These are phyloP conservation scores for Psammodynastes pulverulentus DNA, from an alignment of 2,113 vertebrate genomes.

Conservation along the genomic window DNA sequence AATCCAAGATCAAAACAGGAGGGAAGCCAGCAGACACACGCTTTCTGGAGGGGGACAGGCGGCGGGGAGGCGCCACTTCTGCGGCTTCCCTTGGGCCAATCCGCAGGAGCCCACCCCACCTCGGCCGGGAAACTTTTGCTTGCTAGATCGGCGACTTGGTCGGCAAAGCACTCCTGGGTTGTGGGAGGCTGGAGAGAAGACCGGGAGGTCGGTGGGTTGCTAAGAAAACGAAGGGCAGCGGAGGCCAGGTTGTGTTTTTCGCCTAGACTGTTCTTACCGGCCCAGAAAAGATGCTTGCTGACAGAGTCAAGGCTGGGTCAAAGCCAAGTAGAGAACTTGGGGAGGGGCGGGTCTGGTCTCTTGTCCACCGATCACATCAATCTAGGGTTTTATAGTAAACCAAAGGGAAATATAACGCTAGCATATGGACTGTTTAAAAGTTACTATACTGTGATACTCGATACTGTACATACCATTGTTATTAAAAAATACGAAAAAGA, in stretches of 20 bases:
- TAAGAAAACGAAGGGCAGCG: neutral
- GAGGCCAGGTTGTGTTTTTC: neutral
- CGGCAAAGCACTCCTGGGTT: neutral
- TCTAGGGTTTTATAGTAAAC: slow-evolving; percentile 89
- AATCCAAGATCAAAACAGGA: slow-evolving; percentile 17
- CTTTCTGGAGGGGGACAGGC: slow-evolving; percentile 56
- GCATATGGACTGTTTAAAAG: slow-evolving; percentile 79
- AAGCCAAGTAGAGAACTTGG: slow-evolving; percentile 74
- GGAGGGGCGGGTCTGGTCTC: slow-evolving; percentile 55
- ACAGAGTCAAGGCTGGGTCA: neutral
- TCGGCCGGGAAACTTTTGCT: slow-evolving; percentile 46
- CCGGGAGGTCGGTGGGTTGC: neutral
- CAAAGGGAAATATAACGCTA: slow-evolving; percentile 90
- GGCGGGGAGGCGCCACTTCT: slow-evolving; percentile 36
- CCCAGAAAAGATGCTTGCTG: neutral
- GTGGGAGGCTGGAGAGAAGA: neutral
- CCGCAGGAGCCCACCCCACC: slow-evolving; percentile 46
- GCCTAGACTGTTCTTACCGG: neutral
- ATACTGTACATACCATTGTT: slow-evolving; percentile 92
- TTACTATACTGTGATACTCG: slow-evolving; percentile 90
- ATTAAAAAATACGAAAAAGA: slow-evolving; percentile 69
- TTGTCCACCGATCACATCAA: slow-evolving; percentile 75
- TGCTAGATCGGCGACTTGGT: slow-evolving; percentile 26
- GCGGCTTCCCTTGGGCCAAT: slow-evolving; percentile 21
- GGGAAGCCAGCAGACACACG: slow-evolving; percentile 80